A percentile compares a stretch with the other conserved stretches of the same genome.
Evolutionary conservation across 2,888 invertebrate species (phyloP).

Genomic region (Ormyrus rosae): DNA sequence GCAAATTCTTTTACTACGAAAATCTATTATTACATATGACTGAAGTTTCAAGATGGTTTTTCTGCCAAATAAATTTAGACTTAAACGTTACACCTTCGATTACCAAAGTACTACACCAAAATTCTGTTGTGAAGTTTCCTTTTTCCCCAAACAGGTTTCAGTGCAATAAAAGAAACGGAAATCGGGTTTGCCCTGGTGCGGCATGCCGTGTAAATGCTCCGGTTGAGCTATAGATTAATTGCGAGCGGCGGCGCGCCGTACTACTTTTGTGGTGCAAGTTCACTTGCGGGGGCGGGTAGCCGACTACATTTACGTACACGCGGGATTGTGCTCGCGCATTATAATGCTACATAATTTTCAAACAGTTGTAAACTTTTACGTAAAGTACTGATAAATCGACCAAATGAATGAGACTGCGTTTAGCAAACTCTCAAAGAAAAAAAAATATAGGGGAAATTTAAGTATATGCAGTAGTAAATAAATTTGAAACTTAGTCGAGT

Average conservation of each 20-base stretch:
- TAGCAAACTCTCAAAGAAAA: constrained; percentile 39
- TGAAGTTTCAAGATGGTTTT: constrained; percentile 39
- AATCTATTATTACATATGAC: constrained; percentile 15
- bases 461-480: constrained; percentile 14
- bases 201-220: too few relatives aligned
- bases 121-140: constrained; percentile 21
- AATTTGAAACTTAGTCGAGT: constrained; percentile 36
- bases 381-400: constrained; percentile 37
- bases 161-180: too few relatives aligned
- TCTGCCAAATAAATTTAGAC: constrained; percentile 30
- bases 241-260: too few relatives aligned
- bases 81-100: constrained; percentile 9
- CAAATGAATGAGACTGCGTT: constrained; percentile 34
- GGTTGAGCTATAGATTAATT: too few relatives aligned
- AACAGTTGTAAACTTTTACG: constrained; percentile 5
- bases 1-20: constrained; percentile 23
- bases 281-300: too few relatives aligned
- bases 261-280: too few relatives aligned
- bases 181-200: too few relatives aligned
- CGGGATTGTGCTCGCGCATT: too few relatives aligned
- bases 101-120: constrained; percentile 10
- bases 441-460: constrained; percentile 32
- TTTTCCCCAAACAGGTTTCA: too few relatives aligned
- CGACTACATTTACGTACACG: too few relatives aligned
- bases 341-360: constrained; percentile 16